These are phyloP conservation scores for Cuculus canorus DNA, from an alignment of 2,797 vertebrate genomes.

Conservation along the genomic window DNA sequence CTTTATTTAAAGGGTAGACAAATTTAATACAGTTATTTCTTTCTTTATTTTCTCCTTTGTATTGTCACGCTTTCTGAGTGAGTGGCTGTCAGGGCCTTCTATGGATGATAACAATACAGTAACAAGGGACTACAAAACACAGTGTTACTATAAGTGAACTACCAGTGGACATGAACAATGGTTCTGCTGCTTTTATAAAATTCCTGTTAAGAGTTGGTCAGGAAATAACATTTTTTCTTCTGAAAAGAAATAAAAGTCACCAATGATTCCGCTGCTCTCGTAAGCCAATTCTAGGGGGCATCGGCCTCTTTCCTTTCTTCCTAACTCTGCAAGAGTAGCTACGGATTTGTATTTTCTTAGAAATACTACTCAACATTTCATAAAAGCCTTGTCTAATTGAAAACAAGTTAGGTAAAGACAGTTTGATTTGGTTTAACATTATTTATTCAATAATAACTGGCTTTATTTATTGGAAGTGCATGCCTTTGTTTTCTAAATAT, in stretches of 20 bases:
- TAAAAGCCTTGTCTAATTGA: background rate
- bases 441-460: background rate
- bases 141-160: conserved; percentile 15
- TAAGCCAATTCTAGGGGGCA: background rate
- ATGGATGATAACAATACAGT: conserved; percentile 15
- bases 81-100: conserved; percentile 38
- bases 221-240: conserved; percentile 35
- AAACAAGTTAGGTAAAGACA: background rate
- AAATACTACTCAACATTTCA: background rate
- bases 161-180: conserved; percentile 41
- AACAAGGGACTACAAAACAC: conserved; percentile 39
- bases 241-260: conserved; percentile 34
- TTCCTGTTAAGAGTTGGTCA: background rate
- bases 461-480: background rate
- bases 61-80: background rate
- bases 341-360: background rate
- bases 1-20: conserved; percentile 53
- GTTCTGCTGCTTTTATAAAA: conserved; percentile 25
- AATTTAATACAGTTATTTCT: conserved; percentile 54
- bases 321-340: background rate
- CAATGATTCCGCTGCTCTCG: background rate
- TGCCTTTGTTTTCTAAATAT: background rate
- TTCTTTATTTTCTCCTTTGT: conserved; percentile 47
- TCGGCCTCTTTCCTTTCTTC: background rate
- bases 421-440: background rate